These are phyloP conservation scores for Pygathrix nemaeus DNA, from an alignment of 2,113 vertebrate species.

Conservation along the genomic window DNA sequence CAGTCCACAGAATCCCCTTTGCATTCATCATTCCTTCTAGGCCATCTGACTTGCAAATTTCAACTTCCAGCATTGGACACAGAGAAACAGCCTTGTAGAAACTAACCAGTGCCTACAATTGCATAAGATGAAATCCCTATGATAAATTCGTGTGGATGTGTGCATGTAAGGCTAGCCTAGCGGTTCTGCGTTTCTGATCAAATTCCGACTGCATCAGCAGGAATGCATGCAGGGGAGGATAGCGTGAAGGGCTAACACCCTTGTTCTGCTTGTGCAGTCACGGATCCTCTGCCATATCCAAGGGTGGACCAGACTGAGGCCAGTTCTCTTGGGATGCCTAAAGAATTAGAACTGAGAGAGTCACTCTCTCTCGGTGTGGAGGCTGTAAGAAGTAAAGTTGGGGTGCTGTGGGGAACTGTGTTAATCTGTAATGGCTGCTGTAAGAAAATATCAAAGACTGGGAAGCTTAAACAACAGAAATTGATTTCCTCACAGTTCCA, in stretches of 20 bases:
- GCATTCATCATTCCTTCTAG: neutral
- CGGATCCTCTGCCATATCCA: neutral
- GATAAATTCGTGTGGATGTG: neutral
- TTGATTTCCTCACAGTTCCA: neutral
- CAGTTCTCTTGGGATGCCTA: neutral
- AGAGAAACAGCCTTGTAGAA: neutral
- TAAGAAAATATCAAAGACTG: neutral
- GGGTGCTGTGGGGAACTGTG: neutral
- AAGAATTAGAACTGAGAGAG: neutral
- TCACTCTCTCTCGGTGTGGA: neutral
- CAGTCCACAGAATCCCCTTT: neutral
- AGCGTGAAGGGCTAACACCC: neutral
- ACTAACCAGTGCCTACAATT: neutral
- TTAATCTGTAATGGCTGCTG: neutral
- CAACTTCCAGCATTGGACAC: neutral
- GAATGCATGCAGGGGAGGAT: neutral
- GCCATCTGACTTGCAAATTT: neutral
- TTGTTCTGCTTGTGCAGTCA: neutral
- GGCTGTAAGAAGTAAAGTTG: neutral
- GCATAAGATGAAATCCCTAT: neutral
- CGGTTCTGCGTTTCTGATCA: neutral
- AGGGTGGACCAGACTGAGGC: neutral
- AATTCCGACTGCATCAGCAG: neutral
- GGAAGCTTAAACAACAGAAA: neutral
- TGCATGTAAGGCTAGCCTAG: no score